phyloP scores from a whole-genome alignment of 30 jellyfish, hydroid and myxozoan species.

The Nemopilema nomurai region DNA sequence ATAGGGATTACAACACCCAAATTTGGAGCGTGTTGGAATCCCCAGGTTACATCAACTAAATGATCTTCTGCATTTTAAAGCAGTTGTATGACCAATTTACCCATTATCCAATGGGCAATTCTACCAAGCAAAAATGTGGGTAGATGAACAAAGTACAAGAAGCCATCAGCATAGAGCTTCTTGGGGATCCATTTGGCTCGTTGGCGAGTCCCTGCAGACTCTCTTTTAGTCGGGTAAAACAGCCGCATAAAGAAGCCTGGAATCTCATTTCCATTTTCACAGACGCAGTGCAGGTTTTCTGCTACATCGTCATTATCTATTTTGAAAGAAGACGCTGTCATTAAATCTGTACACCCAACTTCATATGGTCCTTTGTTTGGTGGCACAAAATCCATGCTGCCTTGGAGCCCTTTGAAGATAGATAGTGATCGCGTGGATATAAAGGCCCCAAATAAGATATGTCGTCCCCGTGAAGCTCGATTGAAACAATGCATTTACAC shows the following conservation, averaged over 20 bases:
- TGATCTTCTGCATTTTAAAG: no score
- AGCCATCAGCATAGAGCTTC: slow-evolving; percentile 48
- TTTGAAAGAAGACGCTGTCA: slow-evolving; percentile 32
- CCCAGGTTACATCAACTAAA: no score
- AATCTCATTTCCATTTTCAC: not conserved
- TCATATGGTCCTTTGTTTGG: slow-evolving; percentile 57
- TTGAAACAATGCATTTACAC: not conserved
- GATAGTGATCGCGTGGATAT: not conserved
- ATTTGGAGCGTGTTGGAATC: no score
- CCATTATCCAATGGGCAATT: slow-evolving; percentile 51
- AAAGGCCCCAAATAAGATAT: not conserved
- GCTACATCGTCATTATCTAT: not conserved
- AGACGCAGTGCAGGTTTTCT: not conserved
- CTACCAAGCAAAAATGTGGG: slow-evolving; percentile 48
- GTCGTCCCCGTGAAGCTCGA: not conserved
- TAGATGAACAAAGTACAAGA: slow-evolving; percentile 23
- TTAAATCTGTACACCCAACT: slow-evolving; percentile 82
- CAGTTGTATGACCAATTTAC: not conserved
- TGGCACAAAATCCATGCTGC: slow-evolving; percentile 57
- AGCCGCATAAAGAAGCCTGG: slow-evolving; percentile 72
- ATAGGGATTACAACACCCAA: no score
- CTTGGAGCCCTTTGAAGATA: not conserved
- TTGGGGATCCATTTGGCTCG: slow-evolving; percentile 71
- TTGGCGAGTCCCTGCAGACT: slow-evolving; percentile 17
- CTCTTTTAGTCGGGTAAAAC: slow-evolving; percentile 62